phyloP scores from a whole-genome alignment of 1,140 invertebrate genomes.

The Bradynema listronoti region DNA sequence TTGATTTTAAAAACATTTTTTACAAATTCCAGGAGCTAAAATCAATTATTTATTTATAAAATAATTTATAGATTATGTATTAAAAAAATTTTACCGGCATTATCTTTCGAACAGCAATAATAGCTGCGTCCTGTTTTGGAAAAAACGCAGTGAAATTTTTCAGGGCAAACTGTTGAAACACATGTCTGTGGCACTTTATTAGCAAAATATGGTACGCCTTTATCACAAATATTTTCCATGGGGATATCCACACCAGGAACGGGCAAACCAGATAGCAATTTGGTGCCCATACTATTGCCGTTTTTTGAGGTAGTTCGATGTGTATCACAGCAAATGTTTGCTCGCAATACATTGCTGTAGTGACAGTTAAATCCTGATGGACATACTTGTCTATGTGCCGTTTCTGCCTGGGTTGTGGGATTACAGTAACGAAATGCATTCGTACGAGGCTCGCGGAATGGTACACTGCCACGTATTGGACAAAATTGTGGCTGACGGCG shows the following conservation, averaged over 20 bases:
- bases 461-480: slow-evolving; percentile 43
- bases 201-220: slow-evolving; percentile 46
- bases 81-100: slow-evolving; percentile 28
- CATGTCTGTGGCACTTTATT: slow-evolving; percentile 53
- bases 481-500: slow-evolving; percentile 34
- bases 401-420: too few species aligned
- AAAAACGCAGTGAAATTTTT: slow-evolving; percentile 47
- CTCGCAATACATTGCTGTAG: slow-evolving; percentile 38
- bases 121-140: slow-evolving; percentile 48
- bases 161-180: slow-evolving; percentile 34
- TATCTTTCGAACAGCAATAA: slow-evolving; percentile 50
- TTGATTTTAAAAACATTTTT: slow-evolving; percentile 5
- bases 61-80: background rate
- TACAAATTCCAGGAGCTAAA: background rate
- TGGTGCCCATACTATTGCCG: background rate
- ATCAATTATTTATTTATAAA: background rate
- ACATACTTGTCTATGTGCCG: slow-evolving; percentile 33
- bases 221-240: slow-evolving; percentile 41
- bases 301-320: slow-evolving; percentile 1
- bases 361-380: slow-evolving; percentile 45
- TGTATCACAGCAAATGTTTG: slow-evolving; percentile 54
- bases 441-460: slow-evolving; percentile 43
- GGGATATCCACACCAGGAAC: background rate
- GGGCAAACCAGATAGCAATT: background rate
- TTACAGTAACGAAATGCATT: slow-evolving; percentile 49